These are phyloP conservation scores for Nomia melanderi DNA, from an alignment of 1,140 invertebrate species.

Conservation along the genomic window DNA sequence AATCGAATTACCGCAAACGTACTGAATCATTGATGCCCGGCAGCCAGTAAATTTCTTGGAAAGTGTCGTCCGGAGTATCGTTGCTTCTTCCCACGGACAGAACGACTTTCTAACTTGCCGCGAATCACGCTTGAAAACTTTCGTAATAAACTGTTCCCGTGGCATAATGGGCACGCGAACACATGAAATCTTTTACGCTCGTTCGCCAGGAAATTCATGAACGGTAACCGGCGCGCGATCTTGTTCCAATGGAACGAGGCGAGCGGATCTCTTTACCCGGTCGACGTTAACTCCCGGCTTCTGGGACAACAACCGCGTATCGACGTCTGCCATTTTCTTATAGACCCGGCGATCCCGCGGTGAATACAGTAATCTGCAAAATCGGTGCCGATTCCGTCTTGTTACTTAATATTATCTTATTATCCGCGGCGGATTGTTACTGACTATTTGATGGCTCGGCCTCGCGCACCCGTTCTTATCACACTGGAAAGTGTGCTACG, in stretches of 20 bases:
- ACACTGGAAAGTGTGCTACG: too few species aligned
- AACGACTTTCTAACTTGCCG: constrained; percentile 1
- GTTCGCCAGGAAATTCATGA: not conserved
- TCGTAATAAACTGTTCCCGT: too few species aligned
- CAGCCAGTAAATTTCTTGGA: not conserved
- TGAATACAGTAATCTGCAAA: not conserved
- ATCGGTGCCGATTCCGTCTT: too few species aligned
- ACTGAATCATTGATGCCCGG: not conserved
- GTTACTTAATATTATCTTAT: too few species aligned
- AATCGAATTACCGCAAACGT: not conserved
- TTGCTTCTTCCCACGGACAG: not conserved
- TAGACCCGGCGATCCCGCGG: not conserved
- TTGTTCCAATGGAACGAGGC: not conserved
- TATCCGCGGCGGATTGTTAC: too few species aligned
- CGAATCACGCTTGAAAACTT: too few species aligned
- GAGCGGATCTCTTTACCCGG: too few species aligned
- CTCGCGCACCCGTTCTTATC: too few species aligned
- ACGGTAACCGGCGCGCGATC: not conserved
- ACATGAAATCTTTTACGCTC: not conserved
- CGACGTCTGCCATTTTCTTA: constrained; percentile 16
- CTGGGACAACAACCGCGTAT: too few species aligned
- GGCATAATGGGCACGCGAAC: too few species aligned
- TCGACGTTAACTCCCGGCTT: too few species aligned
- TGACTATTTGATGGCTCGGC: too few species aligned
- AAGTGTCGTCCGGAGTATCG: not conserved